Evolutionary conservation across 1,140 invertebrate genomes (phyloP).

Genomic region (Agraylea sexmaculata): DNA sequence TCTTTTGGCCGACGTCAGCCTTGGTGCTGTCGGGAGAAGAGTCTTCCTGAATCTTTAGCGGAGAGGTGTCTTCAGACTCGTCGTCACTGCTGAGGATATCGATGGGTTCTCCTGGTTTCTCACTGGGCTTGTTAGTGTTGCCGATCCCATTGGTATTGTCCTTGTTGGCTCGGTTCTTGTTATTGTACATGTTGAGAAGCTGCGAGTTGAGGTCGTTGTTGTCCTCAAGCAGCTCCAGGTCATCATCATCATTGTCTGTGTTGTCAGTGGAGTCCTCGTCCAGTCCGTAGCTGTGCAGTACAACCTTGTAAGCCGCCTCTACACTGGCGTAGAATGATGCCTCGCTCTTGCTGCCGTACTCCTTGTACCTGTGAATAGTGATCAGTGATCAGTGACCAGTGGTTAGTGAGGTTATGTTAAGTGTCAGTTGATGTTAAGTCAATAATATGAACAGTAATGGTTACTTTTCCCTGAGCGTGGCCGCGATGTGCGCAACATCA

Average conservation of each 20-base stretch:
- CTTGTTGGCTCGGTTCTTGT: slow-evolving; percentile 29
- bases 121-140: slow-evolving; percentile 25
- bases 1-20: no score
- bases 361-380: slow-evolving; percentile 55
- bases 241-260: slow-evolving; percentile 44
- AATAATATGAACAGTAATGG: no score
- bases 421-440: no score
- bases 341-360: slow-evolving; percentile 57
- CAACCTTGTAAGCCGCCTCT: slow-evolving; percentile 42
- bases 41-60: slow-evolving; percentile 23
- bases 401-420: no score
- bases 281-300: slow-evolving; percentile 44
- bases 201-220: slow-evolving; percentile 36
- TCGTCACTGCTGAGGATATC: slow-evolving; percentile 46
- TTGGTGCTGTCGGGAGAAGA: slow-evolving; percentile 21
- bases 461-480: slow-evolving; percentile 53
- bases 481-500: slow-evolving; percentile 62
- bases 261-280: slow-evolving; percentile 39
- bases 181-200: slow-evolving; percentile 38
- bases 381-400: no score
- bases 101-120: slow-evolving; percentile 37
- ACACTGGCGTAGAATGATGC: slow-evolving; percentile 53
- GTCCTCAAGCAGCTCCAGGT: slow-evolving; percentile 41
- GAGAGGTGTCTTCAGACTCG: slow-evolving; percentile 25
- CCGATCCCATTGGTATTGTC: slow-evolving; percentile 23